These are phyloP conservation scores for Neria commutata DNA, from an alignment of 2,888 invertebrate species.

Conservation along the genomic window DNA sequence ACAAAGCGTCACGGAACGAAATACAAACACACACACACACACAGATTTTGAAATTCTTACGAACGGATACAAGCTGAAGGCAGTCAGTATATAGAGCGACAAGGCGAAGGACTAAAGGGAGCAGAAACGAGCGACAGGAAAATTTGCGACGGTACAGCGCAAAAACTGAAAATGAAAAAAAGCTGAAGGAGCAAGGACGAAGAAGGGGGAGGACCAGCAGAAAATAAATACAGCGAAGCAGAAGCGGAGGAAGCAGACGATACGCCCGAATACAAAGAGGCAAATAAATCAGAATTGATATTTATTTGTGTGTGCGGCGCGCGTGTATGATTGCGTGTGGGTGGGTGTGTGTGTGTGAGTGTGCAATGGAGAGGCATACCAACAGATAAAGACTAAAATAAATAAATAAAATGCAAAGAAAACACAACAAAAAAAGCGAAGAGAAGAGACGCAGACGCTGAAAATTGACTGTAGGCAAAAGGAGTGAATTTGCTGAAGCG, in stretches of 20 bases:
- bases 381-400: background rate
- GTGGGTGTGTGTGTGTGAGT: no score
- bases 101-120: background rate
- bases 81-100: background rate
- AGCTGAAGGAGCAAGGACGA: background rate
- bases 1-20: constrained; percentile 38
- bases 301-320: background rate
- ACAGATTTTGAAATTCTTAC: no score
- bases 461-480: no score
- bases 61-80: no score
- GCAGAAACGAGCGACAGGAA: background rate
- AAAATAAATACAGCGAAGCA: no score
- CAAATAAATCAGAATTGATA: constrained; percentile 4
- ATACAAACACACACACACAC: constrained; percentile 1
- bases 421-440: no score
- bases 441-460: no score
- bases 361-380: background rate
- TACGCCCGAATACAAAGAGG: background rate
- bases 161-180: background rate
- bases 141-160: background rate
- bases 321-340: no score
- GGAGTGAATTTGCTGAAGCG: no score
- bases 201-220: background rate
- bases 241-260: background rate
- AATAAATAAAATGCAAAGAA: constrained; percentile 1